A percentile compares a stretch with the other conserved stretches of the same genome.
These are phyloP conservation scores for Bujurquina vittata DNA, from an alignment of 2,113 vertebrate genomes.

Conservation along the genomic window DNA sequence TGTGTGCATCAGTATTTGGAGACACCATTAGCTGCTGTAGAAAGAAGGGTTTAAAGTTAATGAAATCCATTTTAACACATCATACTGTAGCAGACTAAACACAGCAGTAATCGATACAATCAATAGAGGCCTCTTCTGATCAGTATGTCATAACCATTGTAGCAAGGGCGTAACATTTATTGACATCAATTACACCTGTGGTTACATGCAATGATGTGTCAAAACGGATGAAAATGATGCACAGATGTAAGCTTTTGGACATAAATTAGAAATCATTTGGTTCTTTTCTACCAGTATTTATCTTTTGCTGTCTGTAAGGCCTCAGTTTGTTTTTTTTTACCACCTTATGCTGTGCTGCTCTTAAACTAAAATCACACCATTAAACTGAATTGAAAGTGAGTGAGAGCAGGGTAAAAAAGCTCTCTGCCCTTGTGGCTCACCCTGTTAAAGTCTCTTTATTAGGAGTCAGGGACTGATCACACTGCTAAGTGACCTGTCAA, in stretches of 20 bases:
- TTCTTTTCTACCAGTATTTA: not conserved
- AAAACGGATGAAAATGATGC: not conserved
- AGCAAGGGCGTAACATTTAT: not conserved
- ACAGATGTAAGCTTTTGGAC: not conserved
- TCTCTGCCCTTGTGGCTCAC: constrained; percentile 88
- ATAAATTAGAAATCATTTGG: not conserved
- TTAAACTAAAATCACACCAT: constrained; percentile 20
- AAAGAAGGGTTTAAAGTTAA: not conserved
- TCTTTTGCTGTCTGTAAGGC: not conserved
- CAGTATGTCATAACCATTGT: not conserved
- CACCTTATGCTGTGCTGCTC: constrained; percentile 1
- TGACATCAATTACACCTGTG: not conserved
- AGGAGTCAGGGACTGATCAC: constrained; percentile 99
- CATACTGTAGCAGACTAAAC: not conserved
- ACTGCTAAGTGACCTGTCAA: constrained; percentile 96
- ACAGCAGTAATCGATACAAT: not conserved
- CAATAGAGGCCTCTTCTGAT: not conserved
- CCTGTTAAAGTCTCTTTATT: constrained; percentile 97
- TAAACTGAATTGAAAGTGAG: constrained; percentile 33
- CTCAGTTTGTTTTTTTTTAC: not conserved
- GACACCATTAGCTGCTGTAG: not conserved
- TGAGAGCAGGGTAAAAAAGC: constrained; percentile 44
- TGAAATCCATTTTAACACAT: not conserved
- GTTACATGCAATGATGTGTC: not conserved
- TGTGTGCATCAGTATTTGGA: not conserved